Base-by-base conservation (phyloP, 2,113 vertebrate species). In the crab-eating macaque (Macaca fascicularis) region DNA sequence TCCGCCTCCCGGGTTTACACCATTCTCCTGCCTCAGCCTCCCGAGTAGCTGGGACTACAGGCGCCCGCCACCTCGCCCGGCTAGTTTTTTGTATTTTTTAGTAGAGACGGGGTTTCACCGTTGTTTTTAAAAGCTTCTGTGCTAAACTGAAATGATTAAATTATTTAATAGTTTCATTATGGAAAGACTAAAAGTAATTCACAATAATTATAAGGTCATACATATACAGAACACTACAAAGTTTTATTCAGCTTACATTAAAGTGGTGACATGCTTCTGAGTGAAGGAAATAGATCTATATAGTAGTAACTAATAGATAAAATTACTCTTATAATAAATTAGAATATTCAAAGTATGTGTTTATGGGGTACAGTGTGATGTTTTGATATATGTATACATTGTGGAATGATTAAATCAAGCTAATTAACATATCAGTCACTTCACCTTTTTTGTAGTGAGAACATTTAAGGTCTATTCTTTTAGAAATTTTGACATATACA, bases 141-240 rank as follows among this genome's bases (percentile, higher is more conserved):
- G 67, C 67, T 95, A 32, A 96, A 43, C 43, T 83, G 64, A 94
- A 84, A 55, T 86, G 25, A 88, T 92, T 94, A 75, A 11, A 43
- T 83, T 85, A 78, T 86, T 85, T 93, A 72, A 43, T 76, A 43
- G 59, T 96, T 92, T 43, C 85, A 38, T 81, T 89, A 79, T 61
- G 27, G 6, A 88, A 89, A 90, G 32, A 50, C 94, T 87, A 78
- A 93, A 76, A 69, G 64, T 79, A 97, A 92, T 64, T 96, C 61
- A 61, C n/a, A 90, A 23, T 82, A 89, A 75, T 93, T 72, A 35
- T 69, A 81, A 64, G 52, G 22, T 59, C 20, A 84, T 76, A 38
- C 22, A 82, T 84, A 52, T 72, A 52, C 17, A 90, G 76, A 95
- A 86, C n/a, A 85, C 67, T 72, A 30, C 61, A 89, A 30, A 96